Percentiles rank a stretch among this genome's conserved stretches.
Evolutionary conservation across 2,888 invertebrate genomes (phyloP).

Genomic region (Alviniconcha strummeri): DNA sequence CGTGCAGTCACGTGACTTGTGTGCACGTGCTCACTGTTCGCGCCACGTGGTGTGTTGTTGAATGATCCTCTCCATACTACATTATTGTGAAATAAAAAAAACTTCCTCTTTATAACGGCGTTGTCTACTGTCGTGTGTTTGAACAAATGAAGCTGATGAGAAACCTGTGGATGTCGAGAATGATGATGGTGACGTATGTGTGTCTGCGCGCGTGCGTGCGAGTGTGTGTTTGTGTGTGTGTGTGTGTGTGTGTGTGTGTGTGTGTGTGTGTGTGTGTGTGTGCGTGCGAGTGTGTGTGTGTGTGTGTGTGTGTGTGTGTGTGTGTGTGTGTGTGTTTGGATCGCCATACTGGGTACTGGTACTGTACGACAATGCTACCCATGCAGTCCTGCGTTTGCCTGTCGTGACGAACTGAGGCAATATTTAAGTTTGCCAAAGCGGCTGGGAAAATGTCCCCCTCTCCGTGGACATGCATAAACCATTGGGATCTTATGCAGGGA

Average conservation of each 20-base stretch:
- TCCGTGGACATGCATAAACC: too few species aligned
- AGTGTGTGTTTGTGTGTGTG: neutral
- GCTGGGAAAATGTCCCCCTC: too few species aligned
- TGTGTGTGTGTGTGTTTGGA: neutral
- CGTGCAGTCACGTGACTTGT: constrained; percentile 32
- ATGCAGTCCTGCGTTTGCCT: too few species aligned
- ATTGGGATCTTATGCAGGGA: too few species aligned
- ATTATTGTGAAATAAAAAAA: constrained; percentile 37
- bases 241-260: constrained; percentile 15
- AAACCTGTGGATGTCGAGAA: neutral
- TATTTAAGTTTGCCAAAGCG: too few species aligned
- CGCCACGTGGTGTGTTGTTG: constrained; percentile 29
- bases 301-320: constrained; percentile 5
- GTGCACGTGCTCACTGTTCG: constrained; percentile 19
- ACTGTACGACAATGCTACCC: too few species aligned
- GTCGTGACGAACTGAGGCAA: too few species aligned
- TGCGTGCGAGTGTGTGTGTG: neutral
- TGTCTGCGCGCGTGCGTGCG: neutral
- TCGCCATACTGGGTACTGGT: too few species aligned
- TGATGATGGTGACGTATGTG: neutral
- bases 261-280: neutral
- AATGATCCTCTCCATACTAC: constrained; percentile 28
- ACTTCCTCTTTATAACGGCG: constrained; percentile 25
- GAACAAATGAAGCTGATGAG: too few species aligned
- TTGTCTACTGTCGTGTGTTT: too few species aligned